Conservation (phyloP, 1,140 invertebrate species). For the Papilio dardanus region DNA sequence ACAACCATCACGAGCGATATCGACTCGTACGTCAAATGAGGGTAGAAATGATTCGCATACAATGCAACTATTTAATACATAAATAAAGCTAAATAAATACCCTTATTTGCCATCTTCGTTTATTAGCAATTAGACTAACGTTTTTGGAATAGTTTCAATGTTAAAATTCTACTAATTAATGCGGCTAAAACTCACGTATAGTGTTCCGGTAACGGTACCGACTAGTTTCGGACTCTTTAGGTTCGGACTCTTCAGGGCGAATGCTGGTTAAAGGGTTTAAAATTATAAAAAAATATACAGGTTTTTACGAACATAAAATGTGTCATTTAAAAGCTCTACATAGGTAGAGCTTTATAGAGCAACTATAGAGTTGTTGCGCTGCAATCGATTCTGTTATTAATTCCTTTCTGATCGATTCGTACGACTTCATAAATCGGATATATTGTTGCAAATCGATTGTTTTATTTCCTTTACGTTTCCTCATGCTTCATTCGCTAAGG, state of each 20-base stretch:
- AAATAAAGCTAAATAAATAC: not conserved
- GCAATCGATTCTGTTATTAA: slow-evolving; percentile 18
- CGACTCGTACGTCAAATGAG: slow-evolving; percentile 39
- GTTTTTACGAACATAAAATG: too few species aligned
- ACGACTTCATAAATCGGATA: slow-evolving; percentile 39
- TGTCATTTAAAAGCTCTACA: not conserved
- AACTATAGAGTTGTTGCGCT: not conserved
- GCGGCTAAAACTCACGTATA: too few species aligned
- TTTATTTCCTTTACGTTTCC: slow-evolving; percentile 60
- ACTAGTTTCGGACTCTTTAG: too few species aligned
- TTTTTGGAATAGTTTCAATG: not conserved
- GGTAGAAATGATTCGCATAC: slow-evolving; percentile 2
- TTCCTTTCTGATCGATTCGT: slow-evolving; percentile 28
- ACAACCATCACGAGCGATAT: slow-evolving; percentile 65
- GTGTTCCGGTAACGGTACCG: too few species aligned
- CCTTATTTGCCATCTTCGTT: not conserved
- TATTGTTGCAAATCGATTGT: slow-evolving; percentile 63
- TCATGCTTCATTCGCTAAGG: slow-evolving; percentile 53
- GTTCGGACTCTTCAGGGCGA: too few species aligned
- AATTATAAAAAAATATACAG: too few species aligned
- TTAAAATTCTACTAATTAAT: too few species aligned
- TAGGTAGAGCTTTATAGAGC: too few species aligned
- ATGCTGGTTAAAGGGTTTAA: too few species aligned
- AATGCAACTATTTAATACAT: not conserved
- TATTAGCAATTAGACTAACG: not conserved